Base-by-base conservation (phyloP, 2,888 invertebrate species). In the Drosophila acutilabella region DNA sequence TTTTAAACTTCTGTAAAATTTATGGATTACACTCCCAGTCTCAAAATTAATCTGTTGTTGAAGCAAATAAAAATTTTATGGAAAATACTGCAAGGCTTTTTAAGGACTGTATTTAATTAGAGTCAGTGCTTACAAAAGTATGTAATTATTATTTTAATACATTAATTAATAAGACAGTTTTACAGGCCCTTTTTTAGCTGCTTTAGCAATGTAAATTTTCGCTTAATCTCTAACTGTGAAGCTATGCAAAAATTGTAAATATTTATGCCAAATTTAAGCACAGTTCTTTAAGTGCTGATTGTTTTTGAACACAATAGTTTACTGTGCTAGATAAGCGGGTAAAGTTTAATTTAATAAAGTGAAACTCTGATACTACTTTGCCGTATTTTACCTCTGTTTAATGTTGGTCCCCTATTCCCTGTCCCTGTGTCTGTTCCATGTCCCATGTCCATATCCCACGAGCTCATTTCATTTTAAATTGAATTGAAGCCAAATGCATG, bases 401-500 rank as follows among this genome's bases (percentile, higher is more conserved):
- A 30, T 45, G 45, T 10, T 47, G 59, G 20, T 45, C 7, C 30
- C 50, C 18, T 45, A 36, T 44, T 30, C 40, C 44, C 16, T 13
- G 23, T n/a, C 13, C 14, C 36, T 11, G 10, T 8, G 30, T 2
- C 50, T 14, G 14, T 18, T 8, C 26, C 4, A 2, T n/a, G 3
- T 10, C 6, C n/a, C 23, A 14, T 13, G 13, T 26, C 20, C 4
- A 18, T 11, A 5, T 48, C 60, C 69, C 64, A 67, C 69, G 47
- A 72, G 84, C 87, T 89, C 84, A 89, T 89, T 84, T 75, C 71
- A 72, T 78, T 81, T 84, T 66, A 84, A 88, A 85, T 85, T 87
- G 79, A 89, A 89, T 85, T 88, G 89, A 89, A 85, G 85, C 85
- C 88, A 87, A 89, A 85, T 81, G 79, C 79, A 84, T 74, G 79